These are phyloP conservation scores for Chromis chromis DNA, from an alignment of 2,797 vertebrate genomes.

Conservation along the genomic window DNA sequence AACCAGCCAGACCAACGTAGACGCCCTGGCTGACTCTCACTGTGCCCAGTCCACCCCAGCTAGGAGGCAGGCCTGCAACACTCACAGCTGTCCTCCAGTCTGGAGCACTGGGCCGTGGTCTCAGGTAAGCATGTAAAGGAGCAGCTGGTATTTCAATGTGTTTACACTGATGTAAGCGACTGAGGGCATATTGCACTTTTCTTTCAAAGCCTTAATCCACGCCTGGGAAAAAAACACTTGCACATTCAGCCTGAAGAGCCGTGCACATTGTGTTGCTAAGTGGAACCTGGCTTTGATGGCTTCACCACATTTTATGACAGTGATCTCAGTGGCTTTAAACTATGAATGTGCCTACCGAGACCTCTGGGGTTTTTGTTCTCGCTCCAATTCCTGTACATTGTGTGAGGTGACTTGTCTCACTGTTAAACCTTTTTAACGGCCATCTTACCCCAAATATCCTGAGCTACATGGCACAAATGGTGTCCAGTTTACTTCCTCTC, in stretches of 20 bases:
- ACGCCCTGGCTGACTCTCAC: slow-evolving; percentile 71
- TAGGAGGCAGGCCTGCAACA: slow-evolving; percentile 83
- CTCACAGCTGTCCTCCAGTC: slow-evolving; percentile 85
- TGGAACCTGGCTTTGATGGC: slow-evolving; percentile 44
- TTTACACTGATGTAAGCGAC: not conserved
- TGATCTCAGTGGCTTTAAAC: slow-evolving; percentile 68
- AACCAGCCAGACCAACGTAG: slow-evolving; percentile 70
- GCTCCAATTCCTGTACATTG: slow-evolving; percentile 50
- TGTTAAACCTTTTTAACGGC: slow-evolving; percentile 43
- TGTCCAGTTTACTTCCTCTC: slow-evolving; percentile 59
- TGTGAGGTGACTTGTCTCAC: slow-evolving; percentile 39
- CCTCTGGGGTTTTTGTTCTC: slow-evolving; percentile 44
- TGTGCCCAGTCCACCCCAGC: slow-evolving; percentile 80
- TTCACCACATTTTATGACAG: slow-evolving; percentile 66
- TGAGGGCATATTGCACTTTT: not conserved
- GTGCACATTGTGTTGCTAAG: slow-evolving; percentile 31
- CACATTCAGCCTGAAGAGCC: slow-evolving; percentile 19
- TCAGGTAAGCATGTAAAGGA: slow-evolving; percentile 82
- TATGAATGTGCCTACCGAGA: slow-evolving; percentile 46
- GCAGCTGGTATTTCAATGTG: not conserved
- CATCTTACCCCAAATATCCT: slow-evolving; percentile 46
- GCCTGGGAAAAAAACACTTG: slow-evolving; percentile 1
- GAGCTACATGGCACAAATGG: slow-evolving; percentile 52
- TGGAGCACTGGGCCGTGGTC: slow-evolving; percentile 90
- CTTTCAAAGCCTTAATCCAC: slow-evolving; percentile 13